These are phyloP conservation scores for Anabacerthia variegaticeps DNA, from an alignment of 2,797 vertebrate genomes.

Conservation along the genomic window DNA sequence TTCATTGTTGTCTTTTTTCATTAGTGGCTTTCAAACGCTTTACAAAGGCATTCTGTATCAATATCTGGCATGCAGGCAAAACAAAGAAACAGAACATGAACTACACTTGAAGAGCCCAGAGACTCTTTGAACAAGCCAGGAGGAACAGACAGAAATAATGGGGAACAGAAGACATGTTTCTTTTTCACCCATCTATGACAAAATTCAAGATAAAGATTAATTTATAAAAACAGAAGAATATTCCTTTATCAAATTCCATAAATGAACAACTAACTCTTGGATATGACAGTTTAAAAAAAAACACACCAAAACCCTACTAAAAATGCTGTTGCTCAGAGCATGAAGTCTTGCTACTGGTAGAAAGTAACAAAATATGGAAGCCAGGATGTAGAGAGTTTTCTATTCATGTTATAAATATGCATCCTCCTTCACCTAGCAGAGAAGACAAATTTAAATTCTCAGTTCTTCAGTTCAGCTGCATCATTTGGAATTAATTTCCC, in stretches of 20 bases:
- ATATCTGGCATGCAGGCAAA: neutral
- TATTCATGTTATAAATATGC: conserved; percentile 26
- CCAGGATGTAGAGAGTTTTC: neutral
- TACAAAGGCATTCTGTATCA: neutral
- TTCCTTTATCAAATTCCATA: neutral
- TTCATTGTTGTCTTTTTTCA: neutral
- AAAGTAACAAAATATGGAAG: neutral
- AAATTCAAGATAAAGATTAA: neutral
- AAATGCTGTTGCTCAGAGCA: neutral
- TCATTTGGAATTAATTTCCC: conserved; percentile 61
- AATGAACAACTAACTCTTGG: neutral
- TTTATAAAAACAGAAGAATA: neutral
- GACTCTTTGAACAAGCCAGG: neutral
- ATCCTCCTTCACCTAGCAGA: neutral
- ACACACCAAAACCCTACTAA: neutral
- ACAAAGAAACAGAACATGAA: neutral
- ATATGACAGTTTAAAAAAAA: neutral
- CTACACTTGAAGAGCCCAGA: neutral
- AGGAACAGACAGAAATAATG: neutral
- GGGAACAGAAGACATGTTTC: neutral
- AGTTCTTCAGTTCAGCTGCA: conserved; percentile 31
- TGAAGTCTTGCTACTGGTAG: neutral
- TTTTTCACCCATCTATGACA: neutral
- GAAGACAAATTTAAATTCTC: conserved; percentile 43
- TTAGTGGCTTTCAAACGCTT: neutral